Evolutionary conservation across 2,888 invertebrate genomes (phyloP).

Genomic region (Plagodis pulveraria): DNA sequence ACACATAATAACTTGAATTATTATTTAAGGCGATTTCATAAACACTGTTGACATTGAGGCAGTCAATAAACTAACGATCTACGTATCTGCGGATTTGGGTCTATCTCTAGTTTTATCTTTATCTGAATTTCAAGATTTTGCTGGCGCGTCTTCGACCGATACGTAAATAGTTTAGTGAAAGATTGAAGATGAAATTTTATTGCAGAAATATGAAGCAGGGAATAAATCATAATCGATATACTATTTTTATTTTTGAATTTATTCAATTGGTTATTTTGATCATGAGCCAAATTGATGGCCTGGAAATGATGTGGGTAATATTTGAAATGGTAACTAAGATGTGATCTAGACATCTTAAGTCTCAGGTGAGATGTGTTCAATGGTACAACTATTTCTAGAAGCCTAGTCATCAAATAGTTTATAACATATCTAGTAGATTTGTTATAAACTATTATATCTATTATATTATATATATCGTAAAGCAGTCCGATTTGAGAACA

Average conservation of each 20-base stretch:
- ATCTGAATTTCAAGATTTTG: conserved; percentile 1
- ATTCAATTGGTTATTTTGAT: neutral
- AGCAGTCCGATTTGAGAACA: too few relatives aligned
- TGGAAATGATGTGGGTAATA: too few relatives aligned
- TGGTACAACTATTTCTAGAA: too few relatives aligned
- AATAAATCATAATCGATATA: conserved; percentile 17
- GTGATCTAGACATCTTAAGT: too few relatives aligned
- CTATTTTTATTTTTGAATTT: conserved; percentile 7
- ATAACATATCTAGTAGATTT: too few relatives aligned
- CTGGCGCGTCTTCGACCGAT: conserved; percentile 23
- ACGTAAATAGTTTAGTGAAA: conserved; percentile 24
- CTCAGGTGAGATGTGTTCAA: too few relatives aligned
- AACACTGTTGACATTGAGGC: conserved; percentile 45
- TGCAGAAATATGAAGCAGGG: conserved; percentile 9
- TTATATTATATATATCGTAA: too few relatives aligned
- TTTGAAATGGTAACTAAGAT: too few relatives aligned
- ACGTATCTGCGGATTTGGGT: neutral
- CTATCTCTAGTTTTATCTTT: neutral
- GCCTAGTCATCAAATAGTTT: too few relatives aligned
- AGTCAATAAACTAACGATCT: conserved; percentile 2
- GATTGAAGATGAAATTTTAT: conserved; percentile 10
- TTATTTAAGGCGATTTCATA: conserved; percentile 47
- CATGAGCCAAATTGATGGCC: too few relatives aligned
- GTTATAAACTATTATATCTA: too few relatives aligned
- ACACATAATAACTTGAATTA: conserved; percentile 29